Evolutionary conservation across 2,888 invertebrate species (phyloP).

Genomic region (Scelioninae gen. 1): DNA sequence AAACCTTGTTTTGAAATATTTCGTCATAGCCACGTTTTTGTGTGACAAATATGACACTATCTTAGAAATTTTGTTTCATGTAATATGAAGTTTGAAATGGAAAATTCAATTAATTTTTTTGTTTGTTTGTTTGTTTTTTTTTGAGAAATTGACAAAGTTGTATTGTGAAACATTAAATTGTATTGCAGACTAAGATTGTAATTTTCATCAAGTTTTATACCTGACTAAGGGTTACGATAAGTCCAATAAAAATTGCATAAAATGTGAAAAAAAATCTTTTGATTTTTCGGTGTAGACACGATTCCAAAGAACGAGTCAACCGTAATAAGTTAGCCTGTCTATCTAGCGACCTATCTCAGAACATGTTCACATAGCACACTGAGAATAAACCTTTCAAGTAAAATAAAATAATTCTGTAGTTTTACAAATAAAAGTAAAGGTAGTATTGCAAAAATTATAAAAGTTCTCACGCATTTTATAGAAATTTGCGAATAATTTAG

Average conservation of each 20-base stretch:
- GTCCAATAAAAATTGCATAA: slow-evolving; percentile 60
- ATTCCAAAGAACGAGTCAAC: slow-evolving; percentile 66
- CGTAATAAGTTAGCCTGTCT: slow-evolving; percentile 72
- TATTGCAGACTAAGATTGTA: slow-evolving; percentile 16
- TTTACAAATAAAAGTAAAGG: slow-evolving; percentile 46
- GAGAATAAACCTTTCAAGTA: slow-evolving; percentile 64
- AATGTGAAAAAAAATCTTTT: slow-evolving; percentile 59
- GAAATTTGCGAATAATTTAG: too few relatives aligned
- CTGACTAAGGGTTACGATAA: slow-evolving; percentile 52
- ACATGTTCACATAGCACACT: slow-evolving; percentile 66
- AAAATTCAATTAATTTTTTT: not conserved
- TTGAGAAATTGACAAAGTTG: too few relatives aligned
- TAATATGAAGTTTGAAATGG: too few relatives aligned
- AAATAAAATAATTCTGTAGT: slow-evolving; percentile 62
- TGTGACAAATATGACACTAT: not conserved
- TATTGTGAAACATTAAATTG: slow-evolving; percentile 20
- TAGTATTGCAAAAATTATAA: not conserved
- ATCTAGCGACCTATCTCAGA: slow-evolving; percentile 71
- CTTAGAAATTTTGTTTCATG: too few relatives aligned
- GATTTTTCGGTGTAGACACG: slow-evolving; percentile 67
- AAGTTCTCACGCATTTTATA: slow-evolving; percentile 22
- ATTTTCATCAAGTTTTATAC: slow-evolving; percentile 53
- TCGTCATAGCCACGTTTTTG: not conserved
- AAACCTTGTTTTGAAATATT: slow-evolving; percentile 3
- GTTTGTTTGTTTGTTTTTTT: too few relatives aligned